These are phyloP conservation scores for Parasteatoda lunata DNA, from an alignment of 2,888 invertebrate genomes.

Conservation along the genomic window DNA sequence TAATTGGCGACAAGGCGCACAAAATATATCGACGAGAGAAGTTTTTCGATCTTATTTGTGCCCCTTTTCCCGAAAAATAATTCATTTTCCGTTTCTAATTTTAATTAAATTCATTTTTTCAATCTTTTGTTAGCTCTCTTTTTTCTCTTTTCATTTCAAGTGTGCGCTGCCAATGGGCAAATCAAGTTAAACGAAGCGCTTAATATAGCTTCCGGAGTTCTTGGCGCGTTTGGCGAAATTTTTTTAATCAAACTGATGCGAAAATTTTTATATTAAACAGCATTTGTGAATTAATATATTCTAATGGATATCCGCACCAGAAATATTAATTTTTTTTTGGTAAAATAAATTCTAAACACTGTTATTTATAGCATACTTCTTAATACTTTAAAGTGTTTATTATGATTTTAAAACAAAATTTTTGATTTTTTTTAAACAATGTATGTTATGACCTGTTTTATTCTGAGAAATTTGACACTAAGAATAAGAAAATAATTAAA, in stretches of 20 bases:
- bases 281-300: no score
- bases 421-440: no score
- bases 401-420: no score
- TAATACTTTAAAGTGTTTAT: no score
- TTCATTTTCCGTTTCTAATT: conserved; percentile 5
- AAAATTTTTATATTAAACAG: no score
- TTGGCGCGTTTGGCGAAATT: conserved; percentile 2
- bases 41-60: conserved; percentile 1
- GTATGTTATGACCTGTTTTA: no score
- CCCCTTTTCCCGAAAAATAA: neutral
- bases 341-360: no score
- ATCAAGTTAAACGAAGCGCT: neutral
- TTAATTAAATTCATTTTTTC: conserved; percentile 3
- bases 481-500: no score
- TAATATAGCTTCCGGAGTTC: neutral
- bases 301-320: no score
- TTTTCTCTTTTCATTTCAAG: neutral
- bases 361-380: no score
- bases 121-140: neutral
- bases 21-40: neutral
- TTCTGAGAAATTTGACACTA: no score
- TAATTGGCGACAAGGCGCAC: conserved; percentile 1
- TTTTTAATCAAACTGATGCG: neutral
- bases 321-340: no score
- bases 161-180: neutral